A percentile compares a stretch with the other conserved stretches of the same genome.
phyloP scores from a whole-genome alignment of 1,140 invertebrate genomes.

The Penaeus japonicus region DNA sequence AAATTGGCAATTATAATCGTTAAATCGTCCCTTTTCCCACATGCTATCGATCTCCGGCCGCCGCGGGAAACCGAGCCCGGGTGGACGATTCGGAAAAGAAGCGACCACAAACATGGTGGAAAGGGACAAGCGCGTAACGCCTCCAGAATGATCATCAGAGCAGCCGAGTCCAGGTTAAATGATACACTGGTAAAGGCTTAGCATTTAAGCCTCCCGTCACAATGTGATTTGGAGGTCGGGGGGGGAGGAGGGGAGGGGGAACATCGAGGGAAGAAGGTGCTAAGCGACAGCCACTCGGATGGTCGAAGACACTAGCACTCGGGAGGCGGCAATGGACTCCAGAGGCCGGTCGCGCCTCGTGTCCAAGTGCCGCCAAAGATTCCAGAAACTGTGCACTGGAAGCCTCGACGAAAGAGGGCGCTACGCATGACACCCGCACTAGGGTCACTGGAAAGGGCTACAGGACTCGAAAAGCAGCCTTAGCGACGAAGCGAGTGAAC shows the following conservation, averaged over 20 bases:
- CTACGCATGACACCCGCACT: no score
- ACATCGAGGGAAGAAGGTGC: background rate
- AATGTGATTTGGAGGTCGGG: background rate
- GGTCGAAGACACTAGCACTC: no score
- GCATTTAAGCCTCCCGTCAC: background rate
- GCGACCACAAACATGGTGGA: background rate
- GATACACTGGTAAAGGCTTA: slow-evolving; percentile 20
- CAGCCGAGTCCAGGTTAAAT: background rate
- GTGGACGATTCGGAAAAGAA: background rate
- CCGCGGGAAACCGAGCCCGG: background rate
- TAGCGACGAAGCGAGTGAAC: no score
- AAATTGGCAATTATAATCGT: slow-evolving; percentile 20
- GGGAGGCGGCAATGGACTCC: no score
- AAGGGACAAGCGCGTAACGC: background rate
- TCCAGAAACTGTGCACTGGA: no score
- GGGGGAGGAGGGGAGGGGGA: background rate
- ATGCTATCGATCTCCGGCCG: background rate
- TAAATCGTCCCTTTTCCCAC: background rate
- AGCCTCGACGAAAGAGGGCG: no score
- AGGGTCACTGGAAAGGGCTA: no score
- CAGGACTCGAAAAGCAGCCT: no score
- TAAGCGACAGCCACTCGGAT: no score
- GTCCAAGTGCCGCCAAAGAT: no score
- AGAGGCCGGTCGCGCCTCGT: no score
- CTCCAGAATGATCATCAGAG: background rate